Conservation (phyloP, 2,888 invertebrate species). For the Eupelmus urozonus region DNA sequence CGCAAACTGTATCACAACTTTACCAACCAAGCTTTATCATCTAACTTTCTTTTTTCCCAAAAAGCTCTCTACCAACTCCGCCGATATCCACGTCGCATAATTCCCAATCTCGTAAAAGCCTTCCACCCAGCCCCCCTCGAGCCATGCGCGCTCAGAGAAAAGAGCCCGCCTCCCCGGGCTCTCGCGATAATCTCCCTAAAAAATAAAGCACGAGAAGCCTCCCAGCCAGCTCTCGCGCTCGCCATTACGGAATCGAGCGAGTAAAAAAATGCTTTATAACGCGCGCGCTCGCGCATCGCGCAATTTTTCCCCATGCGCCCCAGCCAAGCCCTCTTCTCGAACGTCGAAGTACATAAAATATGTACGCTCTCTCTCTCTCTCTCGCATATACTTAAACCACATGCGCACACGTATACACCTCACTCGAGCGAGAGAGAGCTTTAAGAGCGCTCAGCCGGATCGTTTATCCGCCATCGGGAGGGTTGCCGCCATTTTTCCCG, state of each 20-base stretch:
- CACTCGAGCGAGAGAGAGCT: neutral
- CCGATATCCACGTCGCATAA: neutral
- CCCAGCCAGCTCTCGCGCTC: too few species aligned
- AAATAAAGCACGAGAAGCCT: neutral
- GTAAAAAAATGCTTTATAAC: neutral
- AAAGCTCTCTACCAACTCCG: too few species aligned
- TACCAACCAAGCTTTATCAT: too few species aligned
- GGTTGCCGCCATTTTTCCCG: conserved; percentile 64
- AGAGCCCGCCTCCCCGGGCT: neutral
- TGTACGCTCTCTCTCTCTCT: conserved; percentile 25
- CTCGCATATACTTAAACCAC: conserved; percentile 41
- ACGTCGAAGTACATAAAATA: conserved; percentile 40
- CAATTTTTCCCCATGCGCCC: conserved; percentile 56
- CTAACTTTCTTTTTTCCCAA: too few species aligned
- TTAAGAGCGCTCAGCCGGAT: conserved; percentile 61
- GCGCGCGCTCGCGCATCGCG: conserved; percentile 34
- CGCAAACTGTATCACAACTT: too few species aligned
- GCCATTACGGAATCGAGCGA: neutral
- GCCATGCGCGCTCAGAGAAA: too few species aligned
- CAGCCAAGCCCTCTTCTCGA: conserved; percentile 31
- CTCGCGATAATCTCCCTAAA: conserved; percentile 8
- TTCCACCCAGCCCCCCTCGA: too few species aligned
- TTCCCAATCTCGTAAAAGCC: neutral
- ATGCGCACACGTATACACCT: neutral
- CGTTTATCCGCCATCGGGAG: conserved; percentile 75